phyloP scores from a whole-genome alignment of 2,888 invertebrate genomes.

The Bruchidius siliquastri region DNA sequence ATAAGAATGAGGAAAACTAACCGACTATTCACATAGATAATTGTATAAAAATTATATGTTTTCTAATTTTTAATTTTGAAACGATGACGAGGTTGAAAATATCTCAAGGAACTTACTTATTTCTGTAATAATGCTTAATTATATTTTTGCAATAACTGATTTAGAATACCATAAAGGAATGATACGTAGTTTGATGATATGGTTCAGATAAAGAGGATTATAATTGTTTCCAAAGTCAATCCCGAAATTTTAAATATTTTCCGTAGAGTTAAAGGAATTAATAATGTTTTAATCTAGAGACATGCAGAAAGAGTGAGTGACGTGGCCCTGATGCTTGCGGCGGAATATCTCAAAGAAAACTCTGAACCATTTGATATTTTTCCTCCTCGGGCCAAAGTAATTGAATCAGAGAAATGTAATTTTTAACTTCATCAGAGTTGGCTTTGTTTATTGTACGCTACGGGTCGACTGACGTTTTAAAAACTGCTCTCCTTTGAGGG shows the following conservation, averaged over 20 bases:
- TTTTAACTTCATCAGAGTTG: constrained; percentile 35
- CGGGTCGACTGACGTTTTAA: not conserved
- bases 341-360: not conserved
- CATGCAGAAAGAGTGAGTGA: not conserved
- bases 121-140: too few species aligned
- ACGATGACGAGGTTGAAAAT: too few species aligned
- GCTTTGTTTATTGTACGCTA: constrained; percentile 22
- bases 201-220: too few species aligned
- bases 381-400: constrained; percentile 25
- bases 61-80: too few species aligned
- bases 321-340: not conserved
- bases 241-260: not conserved
- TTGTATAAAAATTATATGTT: too few species aligned
- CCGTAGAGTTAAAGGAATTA: not conserved
- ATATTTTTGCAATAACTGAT: too few species aligned
- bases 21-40: too few species aligned
- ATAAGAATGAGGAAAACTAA: too few species aligned
- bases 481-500: not conserved
- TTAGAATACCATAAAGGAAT: too few species aligned
- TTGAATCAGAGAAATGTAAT: constrained; percentile 39
- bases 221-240: too few species aligned
- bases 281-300: not conserved
- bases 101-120: too few species aligned
- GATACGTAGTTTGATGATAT: too few species aligned
- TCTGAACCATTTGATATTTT: not conserved